These are phyloP conservation scores for Hanleya hanleyi DNA, from an alignment of 2,888 invertebrate species.

Conservation along the genomic window DNA sequence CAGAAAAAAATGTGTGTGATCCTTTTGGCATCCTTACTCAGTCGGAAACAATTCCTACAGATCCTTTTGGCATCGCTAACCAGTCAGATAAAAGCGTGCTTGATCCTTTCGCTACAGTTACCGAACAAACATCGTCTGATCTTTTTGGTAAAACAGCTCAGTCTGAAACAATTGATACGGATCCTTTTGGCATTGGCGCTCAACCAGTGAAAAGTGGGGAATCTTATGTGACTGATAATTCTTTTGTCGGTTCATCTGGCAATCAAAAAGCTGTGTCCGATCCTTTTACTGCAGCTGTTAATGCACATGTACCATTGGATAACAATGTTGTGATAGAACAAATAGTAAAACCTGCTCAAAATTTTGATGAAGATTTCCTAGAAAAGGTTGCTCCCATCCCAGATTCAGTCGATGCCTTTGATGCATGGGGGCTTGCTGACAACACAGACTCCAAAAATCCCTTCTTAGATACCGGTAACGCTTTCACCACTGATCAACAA, in stretches of 20 bases:
- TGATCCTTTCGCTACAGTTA: neutral
- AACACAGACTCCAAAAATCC: constrained; percentile 37
- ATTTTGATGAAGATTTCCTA: constrained; percentile 48
- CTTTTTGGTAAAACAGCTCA: no score
- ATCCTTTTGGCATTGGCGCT: no score
- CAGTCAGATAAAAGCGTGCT: neutral
- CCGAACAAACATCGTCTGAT: neutral
- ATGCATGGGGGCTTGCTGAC: neutral
- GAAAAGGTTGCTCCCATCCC: constrained; percentile 26
- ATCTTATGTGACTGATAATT: constrained; percentile 35
- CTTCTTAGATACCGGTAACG: constrained; percentile 39
- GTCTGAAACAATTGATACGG: neutral
- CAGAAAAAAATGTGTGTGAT: neutral
- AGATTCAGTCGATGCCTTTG: constrained; percentile 1
- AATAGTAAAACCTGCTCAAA: neutral
- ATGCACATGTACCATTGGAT: constrained; percentile 34
- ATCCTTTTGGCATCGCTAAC: no score
- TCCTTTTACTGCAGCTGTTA: constrained; percentile 32
- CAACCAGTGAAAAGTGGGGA: no score
- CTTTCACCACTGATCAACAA: neutral
- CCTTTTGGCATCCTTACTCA: neutral
- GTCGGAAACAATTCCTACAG: neutral
- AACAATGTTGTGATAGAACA: no score
- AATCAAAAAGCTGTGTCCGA: constrained; percentile 18
- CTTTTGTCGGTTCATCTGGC: constrained; percentile 22